These are phyloP conservation scores for Mobula hypostoma DNA, from an alignment of 2,113 vertebrate species.

Conservation along the genomic window DNA sequence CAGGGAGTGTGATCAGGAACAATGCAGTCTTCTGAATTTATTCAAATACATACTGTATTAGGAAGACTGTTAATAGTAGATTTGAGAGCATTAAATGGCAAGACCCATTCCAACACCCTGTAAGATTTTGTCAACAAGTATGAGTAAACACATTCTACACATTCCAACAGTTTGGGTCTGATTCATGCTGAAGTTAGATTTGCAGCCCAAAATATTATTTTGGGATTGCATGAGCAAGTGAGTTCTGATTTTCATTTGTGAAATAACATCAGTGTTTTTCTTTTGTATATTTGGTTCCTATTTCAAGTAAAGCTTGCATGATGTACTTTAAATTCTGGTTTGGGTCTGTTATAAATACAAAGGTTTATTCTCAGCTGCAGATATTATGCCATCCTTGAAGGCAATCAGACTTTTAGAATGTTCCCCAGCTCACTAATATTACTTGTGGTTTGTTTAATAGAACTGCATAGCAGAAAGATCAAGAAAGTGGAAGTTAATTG, in stretches of 20 bases:
- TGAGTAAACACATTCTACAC: neutral
- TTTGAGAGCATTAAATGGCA: too few relatives aligned
- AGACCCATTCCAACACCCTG: too few relatives aligned
- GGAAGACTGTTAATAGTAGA: neutral
- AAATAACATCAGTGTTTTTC: neutral
- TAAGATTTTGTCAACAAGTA: too few relatives aligned
- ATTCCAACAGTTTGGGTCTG: neutral
- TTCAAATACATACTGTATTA: neutral
- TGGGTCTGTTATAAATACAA: neutral
- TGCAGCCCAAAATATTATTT: neutral
- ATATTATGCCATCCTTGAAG: neutral
- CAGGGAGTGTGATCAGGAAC: neutral
- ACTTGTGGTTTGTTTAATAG: neutral
- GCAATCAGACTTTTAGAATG: neutral
- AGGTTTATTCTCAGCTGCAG: neutral
- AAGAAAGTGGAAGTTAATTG: too few relatives aligned
- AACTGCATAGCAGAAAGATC: too few relatives aligned
- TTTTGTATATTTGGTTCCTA: neutral
- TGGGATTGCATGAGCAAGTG: neutral
- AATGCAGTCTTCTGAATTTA: neutral
- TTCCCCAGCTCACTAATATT: neutral
- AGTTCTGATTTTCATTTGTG: neutral
- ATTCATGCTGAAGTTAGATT: neutral
- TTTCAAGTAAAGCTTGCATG: neutral
- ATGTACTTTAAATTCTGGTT: neutral